phyloP scores from a whole-genome alignment of 2,113 vertebrate species.

The Pangasianodon gigas region DNA sequence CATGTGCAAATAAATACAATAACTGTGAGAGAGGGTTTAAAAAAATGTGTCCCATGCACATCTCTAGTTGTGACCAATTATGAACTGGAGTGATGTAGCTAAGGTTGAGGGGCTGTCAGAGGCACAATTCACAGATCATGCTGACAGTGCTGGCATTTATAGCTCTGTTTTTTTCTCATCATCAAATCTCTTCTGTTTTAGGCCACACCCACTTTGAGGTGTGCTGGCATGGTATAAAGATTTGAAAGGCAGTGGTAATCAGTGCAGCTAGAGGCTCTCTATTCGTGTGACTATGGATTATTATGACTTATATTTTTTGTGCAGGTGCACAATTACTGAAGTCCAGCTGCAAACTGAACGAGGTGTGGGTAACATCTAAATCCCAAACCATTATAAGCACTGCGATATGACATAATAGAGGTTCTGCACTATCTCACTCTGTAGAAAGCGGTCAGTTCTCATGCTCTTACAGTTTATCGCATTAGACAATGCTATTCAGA shows the following conservation, averaged over 20 bases:
- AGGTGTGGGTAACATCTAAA: conserved; percentile 31
- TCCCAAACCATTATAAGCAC: conserved; percentile 9
- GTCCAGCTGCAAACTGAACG: conserved; percentile 24
- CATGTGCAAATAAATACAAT: no score
- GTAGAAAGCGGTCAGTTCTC: not conserved
- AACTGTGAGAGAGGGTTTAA: no score
- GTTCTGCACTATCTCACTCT: conserved; percentile 8
- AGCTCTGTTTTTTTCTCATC: not conserved
- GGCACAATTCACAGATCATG: not conserved
- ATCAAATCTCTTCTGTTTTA: not conserved
- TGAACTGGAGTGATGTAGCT: not conserved
- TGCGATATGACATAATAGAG: not conserved
- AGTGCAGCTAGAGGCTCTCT: not conserved
- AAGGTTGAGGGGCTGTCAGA: not conserved
- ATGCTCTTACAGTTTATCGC: not conserved
- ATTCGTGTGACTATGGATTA: conserved; percentile 17
- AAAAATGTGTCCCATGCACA: no score
- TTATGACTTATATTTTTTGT: conserved; percentile 12
- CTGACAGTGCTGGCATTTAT: not conserved
- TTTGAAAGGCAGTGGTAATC: not conserved
- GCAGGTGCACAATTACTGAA: conserved; percentile 14
- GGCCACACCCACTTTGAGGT: not conserved
- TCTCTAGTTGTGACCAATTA: no score
- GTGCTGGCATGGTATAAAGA: not conserved
- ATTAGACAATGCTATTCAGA: conserved; percentile 7